Evolutionary conservation across 2,888 invertebrate species (phyloP).

Genomic region (Tillus elongatus): DNA sequence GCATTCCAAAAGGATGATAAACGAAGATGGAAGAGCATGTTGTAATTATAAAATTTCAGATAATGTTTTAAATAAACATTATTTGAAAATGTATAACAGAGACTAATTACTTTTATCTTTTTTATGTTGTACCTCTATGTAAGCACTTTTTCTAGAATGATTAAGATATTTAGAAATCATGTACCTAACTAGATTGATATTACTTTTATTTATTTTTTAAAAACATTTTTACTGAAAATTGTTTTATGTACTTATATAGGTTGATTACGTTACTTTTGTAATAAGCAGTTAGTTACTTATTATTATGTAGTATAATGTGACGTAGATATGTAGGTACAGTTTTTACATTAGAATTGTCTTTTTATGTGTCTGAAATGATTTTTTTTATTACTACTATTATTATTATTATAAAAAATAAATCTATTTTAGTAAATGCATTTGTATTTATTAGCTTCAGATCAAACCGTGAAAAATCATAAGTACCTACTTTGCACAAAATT

Average conservation of each 20-base stretch:
- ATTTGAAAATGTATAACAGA: slow-evolving; percentile 3
- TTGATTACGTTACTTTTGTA: neutral
- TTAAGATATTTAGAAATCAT: neutral
- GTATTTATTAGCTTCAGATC: neutral
- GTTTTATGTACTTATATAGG: slow-evolving; percentile 3
- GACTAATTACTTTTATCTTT: neutral
- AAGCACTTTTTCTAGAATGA: neutral
- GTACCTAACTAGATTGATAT: neutral
- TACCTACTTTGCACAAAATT: too few relatives aligned
- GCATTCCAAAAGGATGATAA: slow-evolving; percentile 3
- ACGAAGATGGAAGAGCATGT: neutral
- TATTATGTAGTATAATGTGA: neutral
- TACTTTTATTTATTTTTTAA: neutral
- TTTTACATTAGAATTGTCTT: neutral
- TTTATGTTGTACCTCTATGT: slow-evolving; percentile 1
- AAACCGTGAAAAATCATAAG: too few relatives aligned
- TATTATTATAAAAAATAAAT: too few relatives aligned
- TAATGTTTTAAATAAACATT: neutral
- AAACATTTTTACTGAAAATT: neutral
- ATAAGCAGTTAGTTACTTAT: neutral
- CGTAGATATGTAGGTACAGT: slow-evolving; percentile 3
- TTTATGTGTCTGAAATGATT: neutral
- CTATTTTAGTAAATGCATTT: neutral
- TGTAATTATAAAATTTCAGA: slow-evolving; percentile 3
- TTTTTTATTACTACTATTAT: neutral